These are phyloP conservation scores for Clarias magur DNA, from an alignment of 2,113 vertebrate genomes.

Conservation along the genomic window DNA sequence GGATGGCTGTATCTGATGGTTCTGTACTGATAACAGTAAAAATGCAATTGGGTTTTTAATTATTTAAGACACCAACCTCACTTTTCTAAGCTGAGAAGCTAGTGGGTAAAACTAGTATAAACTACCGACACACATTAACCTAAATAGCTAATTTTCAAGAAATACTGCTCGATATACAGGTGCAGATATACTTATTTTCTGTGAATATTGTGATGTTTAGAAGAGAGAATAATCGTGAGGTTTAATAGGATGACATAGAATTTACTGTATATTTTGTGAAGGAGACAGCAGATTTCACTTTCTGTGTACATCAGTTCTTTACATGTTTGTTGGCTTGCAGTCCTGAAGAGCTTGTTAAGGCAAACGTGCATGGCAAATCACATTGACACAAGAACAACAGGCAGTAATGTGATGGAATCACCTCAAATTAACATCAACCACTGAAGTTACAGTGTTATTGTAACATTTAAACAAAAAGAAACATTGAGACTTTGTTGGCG, in stretches of 20 bases:
- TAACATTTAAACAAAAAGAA: neutral
- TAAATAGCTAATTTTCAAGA: neutral
- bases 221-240: neutral
- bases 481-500: neutral
- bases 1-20: neutral
- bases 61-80: neutral
- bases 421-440: neutral
- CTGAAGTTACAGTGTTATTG: neutral
- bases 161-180: neutral
- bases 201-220: neutral
- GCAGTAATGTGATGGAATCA: conserved; percentile 5
- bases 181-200: neutral
- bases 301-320: neutral
- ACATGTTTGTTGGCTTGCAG: no score
- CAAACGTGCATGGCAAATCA: conserved; percentile 10
- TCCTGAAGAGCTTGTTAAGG: no score
- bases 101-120: neutral
- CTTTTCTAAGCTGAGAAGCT: neutral
- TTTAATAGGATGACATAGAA: neutral
- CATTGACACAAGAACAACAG: neutral
- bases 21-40: neutral
- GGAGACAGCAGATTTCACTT: neutral
- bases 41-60: neutral
- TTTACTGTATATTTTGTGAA: neutral
- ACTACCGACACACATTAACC: neutral